A percentile compares a stretch with the other conserved stretches of the same genome.
Evolutionary conservation across 2,888 invertebrate species (phyloP).

Genomic region (Priocnemis perturbator): DNA sequence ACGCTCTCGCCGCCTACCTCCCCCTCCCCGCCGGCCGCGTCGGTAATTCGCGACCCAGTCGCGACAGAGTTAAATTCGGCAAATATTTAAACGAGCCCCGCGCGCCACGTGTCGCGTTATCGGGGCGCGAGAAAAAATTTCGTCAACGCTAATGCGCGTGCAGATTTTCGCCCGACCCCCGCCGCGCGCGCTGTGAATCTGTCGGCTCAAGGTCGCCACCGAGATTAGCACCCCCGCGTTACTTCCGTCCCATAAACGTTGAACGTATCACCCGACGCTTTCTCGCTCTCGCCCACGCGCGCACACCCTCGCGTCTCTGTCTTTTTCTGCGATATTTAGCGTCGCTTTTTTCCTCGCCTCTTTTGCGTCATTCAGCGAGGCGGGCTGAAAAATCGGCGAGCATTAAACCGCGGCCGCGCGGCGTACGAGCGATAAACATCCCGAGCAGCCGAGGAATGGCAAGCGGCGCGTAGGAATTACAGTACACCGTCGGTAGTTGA

Average conservation of each 20-base stretch:
- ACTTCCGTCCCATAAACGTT: slow-evolving; percentile 26
- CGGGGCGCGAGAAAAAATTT: too few species aligned
- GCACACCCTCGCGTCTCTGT: background rate
- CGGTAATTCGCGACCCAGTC: too few species aligned
- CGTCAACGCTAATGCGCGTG: too few species aligned
- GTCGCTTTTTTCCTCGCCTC: background rate
- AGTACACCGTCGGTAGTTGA: slow-evolving; percentile 32
- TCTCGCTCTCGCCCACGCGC: background rate
- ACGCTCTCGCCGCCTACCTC: too few species aligned
- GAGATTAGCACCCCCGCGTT: slow-evolving; percentile 9
- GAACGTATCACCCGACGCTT: slow-evolving; percentile 20
- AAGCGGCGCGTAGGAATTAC: slow-evolving; percentile 22
- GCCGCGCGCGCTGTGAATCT: background rate
- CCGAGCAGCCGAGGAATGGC: slow-evolving; percentile 18
- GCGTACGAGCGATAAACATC: slow-evolving; percentile 39
- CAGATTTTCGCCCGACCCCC: too few species aligned
- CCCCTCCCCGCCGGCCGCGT: too few species aligned
- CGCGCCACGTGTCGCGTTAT: too few species aligned
- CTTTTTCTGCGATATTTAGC: slow-evolving; percentile 5
- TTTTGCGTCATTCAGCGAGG: background rate
- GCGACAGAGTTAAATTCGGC: too few species aligned
- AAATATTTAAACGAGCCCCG: too few species aligned
- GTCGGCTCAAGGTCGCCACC: slow-evolving; percentile 2
- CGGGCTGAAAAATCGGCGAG: slow-evolving; percentile 33
- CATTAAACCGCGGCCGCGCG: slow-evolving; percentile 30